These are phyloP conservation scores for Rhynchophorus ferrugineus DNA, from an alignment of 1,140 invertebrate species.

Conservation along the genomic window DNA sequence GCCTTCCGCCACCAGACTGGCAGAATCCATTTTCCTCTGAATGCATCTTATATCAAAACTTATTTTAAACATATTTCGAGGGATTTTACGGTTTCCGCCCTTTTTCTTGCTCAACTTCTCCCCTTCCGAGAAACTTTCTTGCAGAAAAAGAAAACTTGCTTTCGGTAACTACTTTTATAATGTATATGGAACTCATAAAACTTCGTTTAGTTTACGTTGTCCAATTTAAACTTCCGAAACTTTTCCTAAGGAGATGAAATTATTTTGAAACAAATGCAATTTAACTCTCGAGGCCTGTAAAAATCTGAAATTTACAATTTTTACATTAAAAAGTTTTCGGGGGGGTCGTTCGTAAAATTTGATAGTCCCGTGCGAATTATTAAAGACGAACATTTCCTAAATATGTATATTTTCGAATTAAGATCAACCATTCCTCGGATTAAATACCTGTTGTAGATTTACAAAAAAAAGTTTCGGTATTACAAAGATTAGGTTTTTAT, in stretches of 20 bases:
- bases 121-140: slow-evolving; percentile 3
- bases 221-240: slow-evolving; percentile 25
- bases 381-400: background rate
- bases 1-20: background rate
- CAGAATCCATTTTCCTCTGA: slow-evolving; percentile 1
- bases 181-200: slow-evolving; percentile 36
- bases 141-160: slow-evolving; percentile 20
- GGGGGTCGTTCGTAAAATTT: background rate
- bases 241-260: slow-evolving; percentile 29
- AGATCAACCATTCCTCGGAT: too few species aligned
- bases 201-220: slow-evolving; percentile 31
- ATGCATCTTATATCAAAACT: slow-evolving; percentile 6
- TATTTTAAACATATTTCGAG: slow-evolving; percentile 14
- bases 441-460: too few species aligned
- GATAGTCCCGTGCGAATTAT: background rate
- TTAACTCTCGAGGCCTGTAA: slow-evolving; percentile 22
- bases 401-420: slow-evolving; percentile 16
- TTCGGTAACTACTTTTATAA: slow-evolving; percentile 35
- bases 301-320: slow-evolving; percentile 24
- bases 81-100: slow-evolving; percentile 4
- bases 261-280: slow-evolving; percentile 36
- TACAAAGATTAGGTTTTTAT: too few species aligned
- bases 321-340: slow-evolving; percentile 14
- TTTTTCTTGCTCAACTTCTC: background rate
- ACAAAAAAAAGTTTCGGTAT: too few species aligned